phyloP scores from a whole-genome alignment of 2,113 vertebrate genomes.

The Phainopepla nitens region DNA sequence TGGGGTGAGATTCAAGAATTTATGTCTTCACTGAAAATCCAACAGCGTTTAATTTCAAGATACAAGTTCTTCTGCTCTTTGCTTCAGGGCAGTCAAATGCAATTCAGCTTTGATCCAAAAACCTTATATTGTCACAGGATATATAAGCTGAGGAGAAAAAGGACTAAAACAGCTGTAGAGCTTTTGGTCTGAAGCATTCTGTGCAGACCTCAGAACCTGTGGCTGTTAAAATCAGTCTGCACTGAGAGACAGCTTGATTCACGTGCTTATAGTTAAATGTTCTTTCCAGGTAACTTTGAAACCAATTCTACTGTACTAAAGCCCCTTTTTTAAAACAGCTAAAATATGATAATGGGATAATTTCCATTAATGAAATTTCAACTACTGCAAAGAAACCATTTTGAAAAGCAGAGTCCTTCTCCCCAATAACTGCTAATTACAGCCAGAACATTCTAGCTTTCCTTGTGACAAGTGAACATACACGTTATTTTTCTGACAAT shows the following conservation, averaged over 20 bases:
- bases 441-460: neutral
- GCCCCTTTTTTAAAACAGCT: neutral
- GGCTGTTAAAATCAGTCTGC: neutral
- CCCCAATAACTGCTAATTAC: neutral
- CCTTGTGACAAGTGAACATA: neutral
- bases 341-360: neutral
- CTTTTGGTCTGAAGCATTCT: neutral
- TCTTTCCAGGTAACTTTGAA: neutral
- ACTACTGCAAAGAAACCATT: neutral
- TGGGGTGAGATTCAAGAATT: neutral
- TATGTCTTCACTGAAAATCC: neutral
- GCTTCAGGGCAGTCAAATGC: neutral
- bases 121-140: neutral
- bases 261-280: neutral
- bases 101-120: neutral
- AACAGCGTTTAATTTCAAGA: neutral
- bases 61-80: neutral
- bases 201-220: neutral
- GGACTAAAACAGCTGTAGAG: neutral
- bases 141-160: neutral
- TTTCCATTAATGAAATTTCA: neutral
- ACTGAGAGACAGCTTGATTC: neutral
- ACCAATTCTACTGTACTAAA: neutral
- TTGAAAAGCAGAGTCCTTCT: neutral
- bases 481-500: neutral